Evolutionary conservation across 2,797 vertebrate species (phyloP).

Genomic region (Coracias cyanogaster): DNA sequence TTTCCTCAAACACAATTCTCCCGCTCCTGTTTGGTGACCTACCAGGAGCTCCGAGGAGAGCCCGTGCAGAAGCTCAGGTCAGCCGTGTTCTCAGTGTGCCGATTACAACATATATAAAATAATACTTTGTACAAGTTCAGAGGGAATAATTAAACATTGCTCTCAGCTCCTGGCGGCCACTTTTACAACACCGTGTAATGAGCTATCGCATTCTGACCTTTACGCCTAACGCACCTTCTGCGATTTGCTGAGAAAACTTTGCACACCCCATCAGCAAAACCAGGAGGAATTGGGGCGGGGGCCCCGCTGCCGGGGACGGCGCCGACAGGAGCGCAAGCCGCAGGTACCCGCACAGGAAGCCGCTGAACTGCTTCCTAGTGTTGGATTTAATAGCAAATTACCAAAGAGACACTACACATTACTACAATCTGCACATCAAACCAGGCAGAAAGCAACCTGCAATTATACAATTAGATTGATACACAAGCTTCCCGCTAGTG

Average conservation of each 20-base stretch:
- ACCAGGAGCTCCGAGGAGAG: neutral
- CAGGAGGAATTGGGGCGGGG: fast-evolving
- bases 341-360: conserved; percentile 9
- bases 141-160: conserved; percentile 53
- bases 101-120: conserved; percentile 33
- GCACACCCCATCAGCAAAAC: neutral
- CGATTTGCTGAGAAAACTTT: neutral
- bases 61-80: neutral
- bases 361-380: conserved; percentile 16
- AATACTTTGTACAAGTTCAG: conserved; percentile 56
- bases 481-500: conserved; percentile 67
- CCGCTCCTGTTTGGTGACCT: neutral
- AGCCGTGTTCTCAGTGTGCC: neutral
- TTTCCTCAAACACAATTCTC: neutral
- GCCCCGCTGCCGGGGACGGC: neutral
- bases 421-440: conserved; percentile 70
- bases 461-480: conserved; percentile 79
- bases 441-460: conserved; percentile 69
- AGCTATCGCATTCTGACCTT: conserved; percentile 46
- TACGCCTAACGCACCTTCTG: neutral
- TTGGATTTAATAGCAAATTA: conserved; percentile 52
- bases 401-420: conserved; percentile 51
- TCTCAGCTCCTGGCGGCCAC: conserved; percentile 6
- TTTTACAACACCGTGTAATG: conserved; percentile 33
- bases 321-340: neutral